phyloP scores from a whole-genome alignment of 2,797 vertebrate genomes.

The Manis javanica region DNA sequence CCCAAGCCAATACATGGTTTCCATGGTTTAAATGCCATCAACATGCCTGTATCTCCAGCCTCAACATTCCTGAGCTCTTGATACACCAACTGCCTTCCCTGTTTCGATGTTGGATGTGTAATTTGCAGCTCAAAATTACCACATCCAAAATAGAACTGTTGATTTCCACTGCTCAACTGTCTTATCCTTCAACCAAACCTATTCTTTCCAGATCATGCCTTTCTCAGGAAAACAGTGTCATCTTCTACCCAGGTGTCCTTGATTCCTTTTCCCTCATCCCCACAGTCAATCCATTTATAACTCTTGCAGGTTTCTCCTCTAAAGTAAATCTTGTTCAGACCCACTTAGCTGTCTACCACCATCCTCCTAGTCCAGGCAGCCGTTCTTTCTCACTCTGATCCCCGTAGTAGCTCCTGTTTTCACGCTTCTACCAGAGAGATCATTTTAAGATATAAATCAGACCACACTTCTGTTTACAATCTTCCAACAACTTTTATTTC shows the following conservation, averaged over 20 bases:
- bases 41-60: not conserved
- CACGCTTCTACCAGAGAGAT: not conserved
- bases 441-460: not conserved
- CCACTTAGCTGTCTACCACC: not conserved
- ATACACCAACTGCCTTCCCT: not conserved
- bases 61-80: not conserved
- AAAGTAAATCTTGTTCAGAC: not conserved
- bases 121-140: not conserved
- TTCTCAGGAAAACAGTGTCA: not conserved
- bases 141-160: not conserved
- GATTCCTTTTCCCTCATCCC: not conserved
- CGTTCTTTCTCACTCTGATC: not conserved
- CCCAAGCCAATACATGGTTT: not conserved
- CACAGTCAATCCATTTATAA: not conserved
- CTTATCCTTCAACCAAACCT: not conserved
- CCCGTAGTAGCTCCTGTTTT: not conserved
- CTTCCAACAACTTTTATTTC: not conserved
- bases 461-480: not conserved
- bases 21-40: not conserved
- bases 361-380: not conserved
- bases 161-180: not conserved
- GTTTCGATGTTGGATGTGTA: not conserved
- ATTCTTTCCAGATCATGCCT: not conserved
- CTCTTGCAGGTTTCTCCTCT: not conserved
- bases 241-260: not conserved